Percentiles rank a stretch among this genome's conserved stretches.
phyloP scores from a whole-genome alignment of 23 tunicate species.

The Ascidia mentula region DNA sequence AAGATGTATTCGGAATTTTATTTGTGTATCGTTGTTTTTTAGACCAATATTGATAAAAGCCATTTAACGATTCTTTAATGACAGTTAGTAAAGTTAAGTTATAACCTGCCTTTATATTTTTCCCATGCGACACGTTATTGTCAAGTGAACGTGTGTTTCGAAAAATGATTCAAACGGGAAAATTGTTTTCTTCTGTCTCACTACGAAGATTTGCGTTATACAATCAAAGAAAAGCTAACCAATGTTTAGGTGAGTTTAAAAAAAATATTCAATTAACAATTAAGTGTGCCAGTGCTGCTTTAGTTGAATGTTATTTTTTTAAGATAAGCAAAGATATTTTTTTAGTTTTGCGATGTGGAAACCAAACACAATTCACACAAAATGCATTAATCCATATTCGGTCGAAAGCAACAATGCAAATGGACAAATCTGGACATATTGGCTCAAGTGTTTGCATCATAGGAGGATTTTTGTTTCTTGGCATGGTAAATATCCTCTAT shows the following conservation, averaged over 20 bases:
- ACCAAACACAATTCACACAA: neutral
- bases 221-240: neutral
- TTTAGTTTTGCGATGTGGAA: neutral
- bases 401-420: neutral
- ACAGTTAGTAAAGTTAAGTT: too few relatives aligned
- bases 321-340: too few relatives aligned
- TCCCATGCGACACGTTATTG: too few relatives aligned
- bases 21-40: too few relatives aligned
- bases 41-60: too few relatives aligned
- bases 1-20: too few relatives aligned
- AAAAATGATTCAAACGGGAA: neutral
- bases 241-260: neutral
- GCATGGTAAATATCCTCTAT: slow-evolving; percentile 49
- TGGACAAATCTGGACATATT: slow-evolving; percentile 29
- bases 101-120: too few relatives aligned
- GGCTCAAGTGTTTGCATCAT: slow-evolving; percentile 66
- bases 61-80: too few relatives aligned
- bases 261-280: neutral
- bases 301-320: too few relatives aligned
- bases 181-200: neutral
- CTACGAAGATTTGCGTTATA: neutral
- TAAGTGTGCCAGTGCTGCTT: too few relatives aligned
- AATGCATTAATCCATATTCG: neutral
- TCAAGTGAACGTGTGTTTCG: too few relatives aligned
- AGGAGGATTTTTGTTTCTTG: slow-evolving; percentile 59